Percentiles rank a stretch among this genome's conserved stretches.
Conservation (phyloP, 2,797 vertebrate genomes). For the Halcyon leucocephala region DNA sequence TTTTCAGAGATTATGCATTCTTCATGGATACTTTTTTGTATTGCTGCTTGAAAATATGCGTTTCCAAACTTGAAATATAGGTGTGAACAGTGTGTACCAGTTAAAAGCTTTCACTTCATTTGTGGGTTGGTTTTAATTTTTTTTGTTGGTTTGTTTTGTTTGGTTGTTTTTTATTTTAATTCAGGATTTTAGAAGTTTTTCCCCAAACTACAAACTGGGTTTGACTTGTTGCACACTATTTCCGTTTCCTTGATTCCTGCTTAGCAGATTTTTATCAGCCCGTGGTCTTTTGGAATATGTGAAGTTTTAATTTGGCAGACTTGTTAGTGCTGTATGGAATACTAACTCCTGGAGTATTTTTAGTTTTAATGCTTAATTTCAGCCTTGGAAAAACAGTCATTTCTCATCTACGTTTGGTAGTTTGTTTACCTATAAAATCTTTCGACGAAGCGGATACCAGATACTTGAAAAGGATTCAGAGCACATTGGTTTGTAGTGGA, state of each 20-base stretch:
- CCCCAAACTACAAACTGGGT: slow-evolving; percentile 52
- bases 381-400: slow-evolving; percentile 56
- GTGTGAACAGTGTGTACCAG: slow-evolving; percentile 91
- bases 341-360: slow-evolving; percentile 70
- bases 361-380: slow-evolving; percentile 70
- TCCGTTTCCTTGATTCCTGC: slow-evolving; percentile 52
- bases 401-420: slow-evolving; percentile 68
- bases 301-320: slow-evolving; percentile 59
- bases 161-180: slow-evolving; percentile 72
- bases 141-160: background rate
- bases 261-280: slow-evolving; percentile 69
- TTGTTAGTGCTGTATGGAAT: slow-evolving; percentile 68
- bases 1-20: slow-evolving; percentile 96
- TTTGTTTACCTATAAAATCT: slow-evolving; percentile 69
- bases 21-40: slow-evolving; percentile 96
- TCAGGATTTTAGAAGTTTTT: slow-evolving; percentile 72
- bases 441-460: slow-evolving; percentile 66
- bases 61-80: slow-evolving; percentile 95
- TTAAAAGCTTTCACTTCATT: slow-evolving; percentile 85
- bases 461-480: slow-evolving; percentile 75
- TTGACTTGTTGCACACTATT: slow-evolving; percentile 71
- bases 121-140: slow-evolving; percentile 60
- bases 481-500: slow-evolving; percentile 71
- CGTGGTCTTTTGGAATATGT: slow-evolving; percentile 52
- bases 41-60: slow-evolving; percentile 97